Evolutionary conservation across 2,797 vertebrate genomes (phyloP).

Genomic region (Ptychobarbus kaznakovi): DNA sequence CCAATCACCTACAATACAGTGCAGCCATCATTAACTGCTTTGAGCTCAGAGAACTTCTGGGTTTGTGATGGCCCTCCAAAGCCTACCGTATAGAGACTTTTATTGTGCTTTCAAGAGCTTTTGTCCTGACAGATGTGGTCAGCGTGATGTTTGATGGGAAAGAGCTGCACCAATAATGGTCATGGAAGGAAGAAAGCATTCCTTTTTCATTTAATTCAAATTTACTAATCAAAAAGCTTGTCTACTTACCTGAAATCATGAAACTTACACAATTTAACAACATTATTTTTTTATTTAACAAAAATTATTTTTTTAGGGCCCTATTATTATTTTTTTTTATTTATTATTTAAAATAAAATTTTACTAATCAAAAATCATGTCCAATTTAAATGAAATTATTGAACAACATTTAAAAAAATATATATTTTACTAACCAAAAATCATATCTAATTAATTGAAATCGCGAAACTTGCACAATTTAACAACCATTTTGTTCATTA

Average conservation of each 20-base stretch:
- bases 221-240: not conserved
- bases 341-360: no score
- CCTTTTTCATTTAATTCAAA: not conserved
- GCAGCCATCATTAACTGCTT: not conserved
- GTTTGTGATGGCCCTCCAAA: not conserved
- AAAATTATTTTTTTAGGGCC: not conserved
- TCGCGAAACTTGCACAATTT: not conserved
- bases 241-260: not conserved
- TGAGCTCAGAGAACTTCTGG: not conserved
- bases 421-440: no score
- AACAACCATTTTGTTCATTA: not conserved
- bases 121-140: no score
- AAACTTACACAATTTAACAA: not conserved
- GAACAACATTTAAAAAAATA: no score
- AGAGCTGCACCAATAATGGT: not conserved
- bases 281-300: no score
- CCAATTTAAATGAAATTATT: no score
- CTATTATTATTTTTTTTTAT: no score
- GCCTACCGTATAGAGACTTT: not conserved
- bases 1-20: constrained; percentile 82
- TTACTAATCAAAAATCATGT: no score
- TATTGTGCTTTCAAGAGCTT: no score
- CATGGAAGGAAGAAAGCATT: not conserved
- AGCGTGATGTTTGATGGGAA: not conserved
- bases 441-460: not conserved